These are phyloP conservation scores for Drosophila kikkawai DNA, from an alignment of 1,140 invertebrate genomes.

Conservation along the genomic window DNA sequence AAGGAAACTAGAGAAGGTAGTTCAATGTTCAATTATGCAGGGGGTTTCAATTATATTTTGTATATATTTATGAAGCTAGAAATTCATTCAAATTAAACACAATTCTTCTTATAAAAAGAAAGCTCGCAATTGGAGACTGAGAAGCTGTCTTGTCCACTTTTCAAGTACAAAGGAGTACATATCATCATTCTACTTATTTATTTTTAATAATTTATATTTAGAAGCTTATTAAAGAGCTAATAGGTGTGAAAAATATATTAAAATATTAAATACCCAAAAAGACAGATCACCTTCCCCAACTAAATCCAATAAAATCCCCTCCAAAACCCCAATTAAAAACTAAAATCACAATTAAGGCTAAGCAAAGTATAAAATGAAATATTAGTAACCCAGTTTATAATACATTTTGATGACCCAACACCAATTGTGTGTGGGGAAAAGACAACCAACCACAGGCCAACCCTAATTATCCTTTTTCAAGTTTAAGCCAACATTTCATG, in stretches of 20 bases:
- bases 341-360: slow-evolving; percentile 14
- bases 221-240: neutral
- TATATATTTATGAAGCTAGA: neutral
- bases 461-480: slow-evolving; percentile 41
- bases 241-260: neutral
- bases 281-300: slow-evolving; percentile 6
- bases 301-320: neutral
- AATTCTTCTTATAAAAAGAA: neutral
- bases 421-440: neutral
- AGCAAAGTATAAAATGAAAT: neutral
- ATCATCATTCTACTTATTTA: neutral
- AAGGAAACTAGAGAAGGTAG: neutral
- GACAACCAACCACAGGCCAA: neutral
- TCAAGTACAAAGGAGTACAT: neutral
- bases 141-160: neutral
- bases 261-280: neutral
- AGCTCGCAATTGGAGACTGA: neutral
- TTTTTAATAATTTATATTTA: neutral
- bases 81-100: neutral
- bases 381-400: slow-evolving; percentile 6
- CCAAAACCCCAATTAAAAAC: slow-evolving; percentile 3
- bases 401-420: neutral
- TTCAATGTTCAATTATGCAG: neutral
- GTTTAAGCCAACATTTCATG: slow-evolving; percentile 45
- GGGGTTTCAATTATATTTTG: neutral